Evolutionary conservation across 35 echinoderm and acorn worm genomes (phyloP).

Genomic region (Apostichopus parvimensis): DNA sequence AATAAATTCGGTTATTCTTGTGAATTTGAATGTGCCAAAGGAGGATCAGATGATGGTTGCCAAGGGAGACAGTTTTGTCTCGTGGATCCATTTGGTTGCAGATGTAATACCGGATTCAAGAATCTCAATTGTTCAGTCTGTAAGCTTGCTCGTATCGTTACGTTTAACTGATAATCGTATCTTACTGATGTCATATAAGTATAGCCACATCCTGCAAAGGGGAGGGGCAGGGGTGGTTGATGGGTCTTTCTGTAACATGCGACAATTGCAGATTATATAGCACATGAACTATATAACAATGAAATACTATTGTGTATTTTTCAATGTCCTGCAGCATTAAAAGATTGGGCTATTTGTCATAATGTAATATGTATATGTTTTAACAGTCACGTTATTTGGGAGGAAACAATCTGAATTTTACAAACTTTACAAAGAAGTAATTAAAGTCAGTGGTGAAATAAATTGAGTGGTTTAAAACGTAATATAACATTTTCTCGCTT

Average conservation of each 20-base stretch:
- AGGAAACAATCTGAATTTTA: neutral
- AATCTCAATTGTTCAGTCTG: neutral
- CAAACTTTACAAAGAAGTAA: too few relatives aligned
- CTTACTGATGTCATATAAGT: neutral
- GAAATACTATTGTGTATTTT: too few relatives aligned
- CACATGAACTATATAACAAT: too few relatives aligned
- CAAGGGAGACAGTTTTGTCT: conserved; percentile 26
- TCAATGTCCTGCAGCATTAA: neutral
- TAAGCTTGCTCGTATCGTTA: neutral
- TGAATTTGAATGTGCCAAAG: conserved; percentile 21
- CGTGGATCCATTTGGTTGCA: conserved; percentile 41
- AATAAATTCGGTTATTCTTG: conserved; percentile 41
- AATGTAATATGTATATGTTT: neutral
- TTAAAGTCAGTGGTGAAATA: neutral
- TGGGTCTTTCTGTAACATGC: too few relatives aligned
- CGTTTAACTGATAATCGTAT: neutral
- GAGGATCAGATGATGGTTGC: neutral
- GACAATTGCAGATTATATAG: too few relatives aligned
- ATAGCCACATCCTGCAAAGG: neutral
- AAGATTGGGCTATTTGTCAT: neutral
- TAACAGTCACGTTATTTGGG: neutral
- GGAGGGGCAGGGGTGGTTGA: too few relatives aligned
- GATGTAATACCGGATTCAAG: conserved; percentile 31
- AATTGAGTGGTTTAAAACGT: neutral
- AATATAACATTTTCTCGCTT: neutral